A percentile compares a stretch with the other conserved stretches of the same genome.
These are phyloP conservation scores for Colinus virginianus DNA, from an alignment of 2,113 vertebrate genomes.

Conservation along the genomic window DNA sequence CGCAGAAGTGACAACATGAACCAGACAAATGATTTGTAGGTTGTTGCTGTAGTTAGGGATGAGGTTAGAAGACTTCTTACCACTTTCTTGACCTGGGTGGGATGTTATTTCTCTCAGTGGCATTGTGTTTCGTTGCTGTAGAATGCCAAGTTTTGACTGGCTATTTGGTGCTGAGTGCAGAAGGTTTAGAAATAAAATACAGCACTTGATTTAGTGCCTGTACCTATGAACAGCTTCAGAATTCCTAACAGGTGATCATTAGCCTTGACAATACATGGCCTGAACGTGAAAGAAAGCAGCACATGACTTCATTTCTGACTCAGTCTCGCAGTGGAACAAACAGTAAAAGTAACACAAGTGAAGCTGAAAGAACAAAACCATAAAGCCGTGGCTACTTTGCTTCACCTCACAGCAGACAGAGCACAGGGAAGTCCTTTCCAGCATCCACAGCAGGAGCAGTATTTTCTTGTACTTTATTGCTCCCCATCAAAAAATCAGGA, in stretches of 20 bases:
- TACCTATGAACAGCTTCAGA: not conserved
- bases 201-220: not conserved
- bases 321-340: not conserved
- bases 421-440: slow-evolving; percentile 20
- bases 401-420: not conserved
- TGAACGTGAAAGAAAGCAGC: slow-evolving; percentile 1
- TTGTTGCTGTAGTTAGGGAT: not conserved
- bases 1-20: not conserved
- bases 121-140: not conserved
- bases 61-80: not conserved
- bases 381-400: not conserved
- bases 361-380: not conserved
- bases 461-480: not conserved
- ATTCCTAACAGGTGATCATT: not conserved
- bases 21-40: not conserved
- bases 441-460: not conserved
- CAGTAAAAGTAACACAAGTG: not conserved
- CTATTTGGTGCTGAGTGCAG: not conserved
- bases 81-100: not conserved
- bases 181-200: not conserved
- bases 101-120: not conserved
- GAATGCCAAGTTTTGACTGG: not conserved
- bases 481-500: not conserved
- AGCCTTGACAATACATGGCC: not conserved
- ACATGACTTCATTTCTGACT: not conserved